Evolutionary conservation across 2,113 vertebrate species (phyloP).

Genomic region (Bubalus kerabau): DNA sequence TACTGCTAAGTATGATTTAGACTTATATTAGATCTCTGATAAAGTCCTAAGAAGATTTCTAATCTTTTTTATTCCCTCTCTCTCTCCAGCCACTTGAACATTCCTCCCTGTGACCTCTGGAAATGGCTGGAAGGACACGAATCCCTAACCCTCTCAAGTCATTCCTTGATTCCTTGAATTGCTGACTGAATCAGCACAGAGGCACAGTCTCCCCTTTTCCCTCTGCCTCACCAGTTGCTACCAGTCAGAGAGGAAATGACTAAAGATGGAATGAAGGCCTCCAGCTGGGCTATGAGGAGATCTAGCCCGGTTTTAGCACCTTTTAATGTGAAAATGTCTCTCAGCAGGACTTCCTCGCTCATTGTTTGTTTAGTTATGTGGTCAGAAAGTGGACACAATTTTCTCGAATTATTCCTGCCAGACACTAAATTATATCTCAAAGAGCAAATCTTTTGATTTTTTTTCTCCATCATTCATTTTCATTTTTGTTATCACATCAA

Average conservation of each 20-base stretch:
- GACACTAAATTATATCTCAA: conserved; percentile 68
- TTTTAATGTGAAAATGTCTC: conserved; percentile 77
- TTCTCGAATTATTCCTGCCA: conserved; percentile 71
- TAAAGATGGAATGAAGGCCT: conserved; percentile 67
- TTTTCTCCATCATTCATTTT: conserved; percentile 45
- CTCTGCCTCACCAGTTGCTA: not conserved
- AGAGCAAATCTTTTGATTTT: conserved; percentile 64
- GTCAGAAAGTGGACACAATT: conserved; percentile 70
- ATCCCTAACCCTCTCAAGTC: not conserved
- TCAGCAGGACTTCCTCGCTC: conserved; percentile 60
- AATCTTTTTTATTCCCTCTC: not conserved
- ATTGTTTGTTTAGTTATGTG: conserved; percentile 74
- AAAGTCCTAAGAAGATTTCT: not conserved
- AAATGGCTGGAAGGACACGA: not conserved
- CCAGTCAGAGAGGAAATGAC: conserved; percentile 63
- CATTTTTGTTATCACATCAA: conserved; percentile 45
- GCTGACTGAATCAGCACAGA: not conserved
- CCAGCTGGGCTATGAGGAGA: conserved; percentile 62
- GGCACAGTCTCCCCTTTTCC: not conserved
- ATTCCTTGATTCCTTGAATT: not conserved
- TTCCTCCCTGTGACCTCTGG: not conserved
- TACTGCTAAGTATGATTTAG: not conserved
- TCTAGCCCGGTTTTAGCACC: conserved; percentile 74
- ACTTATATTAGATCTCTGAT: not conserved
- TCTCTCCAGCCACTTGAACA: not conserved